Percentiles rank a stretch among this genome's conserved stretches.
These are phyloP conservation scores for Anthopleura sola DNA, from an alignment of 64 coral and sea anemone genomes.

Conservation along the genomic window DNA sequence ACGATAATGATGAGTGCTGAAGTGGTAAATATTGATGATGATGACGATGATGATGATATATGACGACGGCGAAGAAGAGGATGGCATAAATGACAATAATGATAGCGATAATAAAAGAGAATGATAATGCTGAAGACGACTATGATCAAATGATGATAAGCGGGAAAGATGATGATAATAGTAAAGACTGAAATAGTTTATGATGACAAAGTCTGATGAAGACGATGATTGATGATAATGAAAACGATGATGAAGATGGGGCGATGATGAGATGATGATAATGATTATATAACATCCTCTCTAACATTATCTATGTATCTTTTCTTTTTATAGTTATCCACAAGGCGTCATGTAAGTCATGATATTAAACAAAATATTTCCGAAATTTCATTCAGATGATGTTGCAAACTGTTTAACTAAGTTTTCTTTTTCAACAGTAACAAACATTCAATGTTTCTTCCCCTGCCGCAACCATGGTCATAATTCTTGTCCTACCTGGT, in stretches of 20 bases:
- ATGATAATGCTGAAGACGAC: constrained; percentile 6
- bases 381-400: not conserved
- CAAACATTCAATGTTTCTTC: constrained; percentile 11
- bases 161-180: not conserved
- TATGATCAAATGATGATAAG: not conserved
- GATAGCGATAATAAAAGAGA: not conserved
- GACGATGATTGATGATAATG: too few species aligned
- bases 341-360: not conserved
- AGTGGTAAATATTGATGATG: not conserved
- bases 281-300: too few species aligned
- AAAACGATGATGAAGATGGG: too few species aligned
- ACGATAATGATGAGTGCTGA: not conserved
- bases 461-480: not conserved
- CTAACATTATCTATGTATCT: not conserved
- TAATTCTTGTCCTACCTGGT: not conserved
- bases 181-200: not conserved
- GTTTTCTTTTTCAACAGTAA: not conserved
- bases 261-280: too few species aligned
- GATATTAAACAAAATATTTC: not conserved
- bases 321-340: not conserved
- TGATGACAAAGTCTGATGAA: not conserved
- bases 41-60: constrained; percentile 27
- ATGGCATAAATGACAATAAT: not conserved
- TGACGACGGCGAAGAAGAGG: not conserved
- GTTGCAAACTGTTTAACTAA: not conserved